Conservation (phyloP, 1,140 invertebrate species). For the Hestina assimilis region DNA sequence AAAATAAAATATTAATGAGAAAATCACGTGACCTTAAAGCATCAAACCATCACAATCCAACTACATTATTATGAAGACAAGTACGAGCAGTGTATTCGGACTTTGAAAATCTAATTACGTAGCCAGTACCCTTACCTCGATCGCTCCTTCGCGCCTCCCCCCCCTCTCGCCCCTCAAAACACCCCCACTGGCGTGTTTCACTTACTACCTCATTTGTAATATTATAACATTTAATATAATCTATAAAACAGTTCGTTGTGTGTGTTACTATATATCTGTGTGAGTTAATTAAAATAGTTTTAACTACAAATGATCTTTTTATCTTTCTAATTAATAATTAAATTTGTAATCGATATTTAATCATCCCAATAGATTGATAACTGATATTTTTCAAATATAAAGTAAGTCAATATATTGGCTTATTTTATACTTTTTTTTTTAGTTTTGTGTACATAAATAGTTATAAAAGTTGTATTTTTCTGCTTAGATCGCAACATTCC, state of each 20-base stretch:
- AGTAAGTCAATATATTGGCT: too few relatives aligned
- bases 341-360: too few relatives aligned
- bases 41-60: slow-evolving; percentile 39
- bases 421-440: too few relatives aligned
- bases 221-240: slow-evolving; percentile 1
- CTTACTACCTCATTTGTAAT: slow-evolving; percentile 20
- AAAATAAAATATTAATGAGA: not conserved
- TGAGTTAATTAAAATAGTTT: too few relatives aligned
- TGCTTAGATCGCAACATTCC: too few relatives aligned
- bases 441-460: too few relatives aligned
- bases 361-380: too few relatives aligned
- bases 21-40: slow-evolving; percentile 23
- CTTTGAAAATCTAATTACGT: slow-evolving; percentile 80
- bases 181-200: slow-evolving; percentile 33
- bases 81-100: slow-evolving; percentile 79
- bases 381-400: too few relatives aligned
- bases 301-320: too few relatives aligned
- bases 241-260: not conserved
- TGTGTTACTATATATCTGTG: too few relatives aligned
- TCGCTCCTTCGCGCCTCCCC: slow-evolving; percentile 64
- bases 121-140: slow-evolving; percentile 75
- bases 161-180: slow-evolving; percentile 41
- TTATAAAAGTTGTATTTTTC: too few relatives aligned
- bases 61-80: slow-evolving; percentile 77
- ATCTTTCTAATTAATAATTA: too few relatives aligned